Conservation (phyloP, 2,797 vertebrate genomes). For the Semotilus atromaculatus region DNA sequence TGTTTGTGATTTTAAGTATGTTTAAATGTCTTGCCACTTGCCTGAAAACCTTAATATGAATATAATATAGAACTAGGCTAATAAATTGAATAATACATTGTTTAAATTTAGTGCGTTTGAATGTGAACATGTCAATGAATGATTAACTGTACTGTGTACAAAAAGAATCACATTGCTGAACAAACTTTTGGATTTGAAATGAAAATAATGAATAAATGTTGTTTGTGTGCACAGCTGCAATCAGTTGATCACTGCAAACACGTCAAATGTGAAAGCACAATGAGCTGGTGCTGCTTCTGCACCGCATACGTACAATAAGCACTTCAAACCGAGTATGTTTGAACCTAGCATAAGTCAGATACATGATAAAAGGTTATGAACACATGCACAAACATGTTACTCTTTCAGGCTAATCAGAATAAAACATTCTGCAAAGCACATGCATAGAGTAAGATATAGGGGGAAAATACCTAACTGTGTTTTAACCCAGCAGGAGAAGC, state of each 20-base stretch:
- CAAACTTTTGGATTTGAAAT: background rate
- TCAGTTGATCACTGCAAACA: background rate
- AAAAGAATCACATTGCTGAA: background rate
- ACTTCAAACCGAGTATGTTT: background rate
- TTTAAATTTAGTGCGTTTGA: background rate
- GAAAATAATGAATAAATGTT: background rate
- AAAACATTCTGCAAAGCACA: background rate
- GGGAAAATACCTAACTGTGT: background rate
- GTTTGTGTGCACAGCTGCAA: background rate
- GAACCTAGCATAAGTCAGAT: background rate
- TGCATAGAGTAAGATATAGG: background rate
- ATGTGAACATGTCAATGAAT: background rate
- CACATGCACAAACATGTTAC: background rate
- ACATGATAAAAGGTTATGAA: background rate
- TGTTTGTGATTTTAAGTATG: background rate
- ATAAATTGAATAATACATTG: no score
- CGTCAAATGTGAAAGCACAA: background rate
- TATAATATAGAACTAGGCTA: no score
- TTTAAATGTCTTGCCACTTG: no score
- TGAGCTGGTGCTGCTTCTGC: background rate
- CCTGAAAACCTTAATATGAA: no score
- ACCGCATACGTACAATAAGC: background rate
- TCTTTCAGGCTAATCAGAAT: no score
- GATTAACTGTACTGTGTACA: background rate
- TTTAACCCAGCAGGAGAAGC: background rate